Evolutionary conservation across 2,113 vertebrate species (phyloP).

Genomic region (Gymnocephalus cernua): DNA sequence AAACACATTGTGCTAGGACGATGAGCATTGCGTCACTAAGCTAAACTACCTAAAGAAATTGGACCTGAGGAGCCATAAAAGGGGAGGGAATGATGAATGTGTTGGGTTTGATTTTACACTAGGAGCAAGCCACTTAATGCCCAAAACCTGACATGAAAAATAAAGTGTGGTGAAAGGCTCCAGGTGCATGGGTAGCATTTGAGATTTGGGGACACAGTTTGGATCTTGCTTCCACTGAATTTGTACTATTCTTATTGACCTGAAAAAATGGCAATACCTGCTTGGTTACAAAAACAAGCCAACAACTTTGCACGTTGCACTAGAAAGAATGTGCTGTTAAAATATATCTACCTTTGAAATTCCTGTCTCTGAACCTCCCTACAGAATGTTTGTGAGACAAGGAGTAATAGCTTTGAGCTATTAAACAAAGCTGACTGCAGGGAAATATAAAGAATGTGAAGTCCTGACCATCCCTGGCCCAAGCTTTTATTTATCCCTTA

Average conservation of each 20-base stretch:
- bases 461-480: slow-evolving; percentile 11
- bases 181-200: slow-evolving; percentile 20
- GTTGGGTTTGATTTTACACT: slow-evolving; percentile 13
- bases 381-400: slow-evolving; percentile 11
- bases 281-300: neutral
- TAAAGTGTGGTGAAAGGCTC: slow-evolving; percentile 12
- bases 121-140: slow-evolving; percentile 14
- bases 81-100: slow-evolving; percentile 26
- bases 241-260: slow-evolving; percentile 22
- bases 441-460: slow-evolving; percentile 31
- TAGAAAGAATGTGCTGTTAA: neutral
- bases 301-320: neutral
- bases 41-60: neutral
- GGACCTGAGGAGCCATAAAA: slow-evolving; percentile 10
- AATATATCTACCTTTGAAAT: neutral
- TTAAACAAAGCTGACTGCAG: slow-evolving; percentile 19
- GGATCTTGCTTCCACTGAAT: slow-evolving; percentile 14
- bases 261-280: slow-evolving; percentile 5
- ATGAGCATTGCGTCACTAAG: neutral
- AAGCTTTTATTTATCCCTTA: slow-evolving; percentile 10
- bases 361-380: neutral
- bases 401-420: slow-evolving; percentile 13
- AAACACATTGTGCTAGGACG: slow-evolving; percentile 7
- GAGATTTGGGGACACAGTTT: slow-evolving; percentile 7
- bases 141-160: slow-evolving; percentile 29